phyloP scores from a whole-genome alignment of 2,888 invertebrate genomes.

The Azorinus chamasolen region DNA sequence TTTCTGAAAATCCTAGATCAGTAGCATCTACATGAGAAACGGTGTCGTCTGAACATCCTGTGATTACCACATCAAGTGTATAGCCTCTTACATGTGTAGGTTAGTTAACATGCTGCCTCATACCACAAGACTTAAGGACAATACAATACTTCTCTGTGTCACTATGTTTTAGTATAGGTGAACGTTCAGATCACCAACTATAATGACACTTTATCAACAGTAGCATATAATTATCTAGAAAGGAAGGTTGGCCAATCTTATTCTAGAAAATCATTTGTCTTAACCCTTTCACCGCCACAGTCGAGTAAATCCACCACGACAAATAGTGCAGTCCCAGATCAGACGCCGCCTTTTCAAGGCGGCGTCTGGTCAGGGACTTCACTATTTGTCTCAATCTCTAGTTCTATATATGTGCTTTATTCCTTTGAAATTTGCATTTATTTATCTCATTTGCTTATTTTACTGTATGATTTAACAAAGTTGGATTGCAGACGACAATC shows the following conservation, averaged over 20 bases:
- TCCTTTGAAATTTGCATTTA: too few relatives aligned
- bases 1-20: conserved; percentile 39
- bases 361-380: too few relatives aligned
- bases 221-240: conserved; percentile 26
- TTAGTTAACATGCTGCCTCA: conserved; percentile 35
- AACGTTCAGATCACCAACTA: conserved; percentile 33
- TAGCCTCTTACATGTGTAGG: conserved; percentile 43
- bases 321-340: too few relatives aligned
- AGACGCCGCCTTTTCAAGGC: too few relatives aligned
- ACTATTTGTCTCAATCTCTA: too few relatives aligned
- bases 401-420: too few relatives aligned
- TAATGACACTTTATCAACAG: conserved; percentile 34
- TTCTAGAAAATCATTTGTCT: conserved; percentile 31
- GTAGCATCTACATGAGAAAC: conserved; percentile 35
- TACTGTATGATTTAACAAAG: too few relatives aligned
- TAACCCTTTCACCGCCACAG: too few relatives aligned
- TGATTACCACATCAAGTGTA: conserved; percentile 38
- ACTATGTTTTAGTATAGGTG: conserved; percentile 21
- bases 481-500: too few relatives aligned
- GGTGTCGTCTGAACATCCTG: conserved; percentile 30
- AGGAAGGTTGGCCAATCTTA: conserved; percentile 40
- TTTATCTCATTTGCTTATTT: too few relatives aligned
- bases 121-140: conserved; percentile 33
- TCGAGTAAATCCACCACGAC: too few relatives aligned
- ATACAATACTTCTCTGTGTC: conserved; percentile 4